A percentile compares a stretch with the other conserved stretches of the same genome.
Evolutionary conservation across 2,113 vertebrate genomes (phyloP).

Genomic region (Notothenia rossii): DNA sequence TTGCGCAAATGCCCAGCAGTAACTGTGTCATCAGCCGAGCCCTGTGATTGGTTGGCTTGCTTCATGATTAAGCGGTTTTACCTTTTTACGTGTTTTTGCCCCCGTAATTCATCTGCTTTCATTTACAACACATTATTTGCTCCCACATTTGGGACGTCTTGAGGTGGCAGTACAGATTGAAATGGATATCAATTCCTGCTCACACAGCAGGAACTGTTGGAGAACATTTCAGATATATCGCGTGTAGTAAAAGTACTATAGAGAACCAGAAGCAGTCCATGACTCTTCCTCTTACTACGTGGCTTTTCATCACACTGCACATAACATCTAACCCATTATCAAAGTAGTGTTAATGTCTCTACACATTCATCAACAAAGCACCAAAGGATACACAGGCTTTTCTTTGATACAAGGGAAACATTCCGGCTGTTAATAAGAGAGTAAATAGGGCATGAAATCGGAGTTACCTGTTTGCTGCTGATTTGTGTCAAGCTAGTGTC

Average conservation of each 20-base stretch:
- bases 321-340: neutral
- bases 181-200: too few relatives aligned
- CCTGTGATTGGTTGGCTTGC: neutral
- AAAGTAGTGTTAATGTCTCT: neutral
- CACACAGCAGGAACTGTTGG: too few relatives aligned
- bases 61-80: too few relatives aligned
- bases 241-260: neutral
- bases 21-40: neutral
- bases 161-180: neutral
- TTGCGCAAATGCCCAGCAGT: too few relatives aligned
- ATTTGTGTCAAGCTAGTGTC: constrained; percentile 26
- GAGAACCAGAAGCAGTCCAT: neutral
- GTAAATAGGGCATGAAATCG: neutral
- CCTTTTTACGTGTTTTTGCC: too few relatives aligned
- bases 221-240: too few relatives aligned
- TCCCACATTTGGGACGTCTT: neutral
- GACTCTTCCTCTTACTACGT: neutral
- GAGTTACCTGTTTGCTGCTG: constrained; percentile 3
- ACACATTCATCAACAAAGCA: neutral
- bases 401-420: neutral
- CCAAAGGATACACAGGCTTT: neutral
- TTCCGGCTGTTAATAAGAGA: neutral
- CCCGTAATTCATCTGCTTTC: too few relatives aligned
- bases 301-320: neutral
- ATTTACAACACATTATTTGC: neutral